phyloP scores from a whole-genome alignment of 2,797 vertebrate species.

The Helicolenus hilgendorfi region DNA sequence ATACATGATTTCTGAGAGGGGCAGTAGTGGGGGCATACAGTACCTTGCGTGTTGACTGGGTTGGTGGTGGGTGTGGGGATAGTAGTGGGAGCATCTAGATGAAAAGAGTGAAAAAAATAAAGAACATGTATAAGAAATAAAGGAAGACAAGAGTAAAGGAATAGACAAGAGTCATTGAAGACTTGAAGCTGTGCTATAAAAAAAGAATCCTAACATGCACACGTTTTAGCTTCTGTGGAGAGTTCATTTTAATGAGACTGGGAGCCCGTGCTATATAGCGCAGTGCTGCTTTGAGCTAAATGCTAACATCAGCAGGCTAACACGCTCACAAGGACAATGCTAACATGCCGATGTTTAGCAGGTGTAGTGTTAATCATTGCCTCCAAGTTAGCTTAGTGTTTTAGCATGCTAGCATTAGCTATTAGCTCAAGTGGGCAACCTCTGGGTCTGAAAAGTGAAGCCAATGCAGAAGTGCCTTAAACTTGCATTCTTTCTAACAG shows the following conservation, averaged over 20 bases:
- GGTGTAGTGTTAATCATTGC: not conserved
- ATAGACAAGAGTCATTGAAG: constrained; percentile 85
- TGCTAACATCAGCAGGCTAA: constrained; percentile 6
- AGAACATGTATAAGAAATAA: constrained; percentile 90
- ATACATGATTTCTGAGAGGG: constrained; percentile 64
- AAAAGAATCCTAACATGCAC: constrained; percentile 32
- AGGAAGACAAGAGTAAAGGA: constrained; percentile 89
- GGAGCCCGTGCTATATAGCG: not conserved
- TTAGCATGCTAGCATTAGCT: not conserved
- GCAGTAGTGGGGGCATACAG: constrained; percentile 92
- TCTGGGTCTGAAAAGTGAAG: not conserved
- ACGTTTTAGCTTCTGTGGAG: constrained; percentile 25
- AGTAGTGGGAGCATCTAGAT: constrained; percentile 99
- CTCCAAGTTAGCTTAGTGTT: not conserved
- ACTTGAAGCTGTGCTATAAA: constrained; percentile 56
- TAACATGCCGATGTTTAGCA: not conserved
- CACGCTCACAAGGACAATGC: not conserved
- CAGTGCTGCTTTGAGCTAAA: not conserved
- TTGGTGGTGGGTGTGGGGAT: constrained; percentile 98
- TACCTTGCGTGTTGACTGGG: constrained; percentile 95
- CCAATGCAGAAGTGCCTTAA: not conserved
- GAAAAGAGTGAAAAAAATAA: constrained; percentile 95
- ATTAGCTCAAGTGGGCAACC: not conserved
- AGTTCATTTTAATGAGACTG: not conserved
- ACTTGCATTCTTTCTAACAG: not conserved